A percentile compares a stretch with the other conserved stretches of the same genome.
Evolutionary conservation across 2,888 invertebrate species (phyloP).

Genomic region (Agonopterix subpropinquella): DNA sequence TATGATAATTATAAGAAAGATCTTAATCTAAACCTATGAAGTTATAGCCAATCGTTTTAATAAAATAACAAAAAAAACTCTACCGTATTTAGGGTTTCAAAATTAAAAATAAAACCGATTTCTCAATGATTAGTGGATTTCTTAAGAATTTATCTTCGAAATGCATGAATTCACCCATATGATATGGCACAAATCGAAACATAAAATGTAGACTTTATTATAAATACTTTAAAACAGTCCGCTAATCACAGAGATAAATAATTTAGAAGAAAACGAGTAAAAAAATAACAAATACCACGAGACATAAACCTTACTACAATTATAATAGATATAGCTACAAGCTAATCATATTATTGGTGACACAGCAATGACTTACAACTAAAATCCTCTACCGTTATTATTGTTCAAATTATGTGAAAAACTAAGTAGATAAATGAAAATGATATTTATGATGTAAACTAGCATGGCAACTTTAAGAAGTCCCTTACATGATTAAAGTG

Average conservation of each 20-base stretch:
- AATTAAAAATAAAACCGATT: constrained; percentile 17
- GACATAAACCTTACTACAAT: constrained; percentile 48
- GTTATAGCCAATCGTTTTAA: constrained; percentile 38
- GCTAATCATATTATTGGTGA: constrained; percentile 72
- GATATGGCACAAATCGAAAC: constrained; percentile 58
- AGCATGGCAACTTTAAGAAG: constrained; percentile 52
- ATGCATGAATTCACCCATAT: constrained; percentile 28
- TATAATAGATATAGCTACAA: constrained; percentile 52
- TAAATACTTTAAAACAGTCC: constrained; percentile 18
- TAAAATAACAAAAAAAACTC: constrained; percentile 28
- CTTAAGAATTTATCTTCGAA: constrained; percentile 16
- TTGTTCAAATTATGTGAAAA: constrained; percentile 41
- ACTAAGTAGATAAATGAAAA: constrained; percentile 47
- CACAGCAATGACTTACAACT: constrained; percentile 69
- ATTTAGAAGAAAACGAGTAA: constrained; percentile 34
- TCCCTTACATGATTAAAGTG: constrained; percentile 43
- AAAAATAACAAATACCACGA: constrained; percentile 29
- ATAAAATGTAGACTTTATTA: neutral
- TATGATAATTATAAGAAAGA: constrained; percentile 61
- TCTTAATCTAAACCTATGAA: constrained; percentile 52
- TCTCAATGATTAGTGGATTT: constrained; percentile 51
- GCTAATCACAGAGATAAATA: constrained; percentile 45
- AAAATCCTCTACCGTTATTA: constrained; percentile 54
- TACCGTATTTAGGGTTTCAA: constrained; percentile 2
- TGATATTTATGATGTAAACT: constrained; percentile 50